Evolutionary conservation across 2,888 invertebrate species (phyloP).

Genomic region (Rhamphomyia laevipes): DNA sequence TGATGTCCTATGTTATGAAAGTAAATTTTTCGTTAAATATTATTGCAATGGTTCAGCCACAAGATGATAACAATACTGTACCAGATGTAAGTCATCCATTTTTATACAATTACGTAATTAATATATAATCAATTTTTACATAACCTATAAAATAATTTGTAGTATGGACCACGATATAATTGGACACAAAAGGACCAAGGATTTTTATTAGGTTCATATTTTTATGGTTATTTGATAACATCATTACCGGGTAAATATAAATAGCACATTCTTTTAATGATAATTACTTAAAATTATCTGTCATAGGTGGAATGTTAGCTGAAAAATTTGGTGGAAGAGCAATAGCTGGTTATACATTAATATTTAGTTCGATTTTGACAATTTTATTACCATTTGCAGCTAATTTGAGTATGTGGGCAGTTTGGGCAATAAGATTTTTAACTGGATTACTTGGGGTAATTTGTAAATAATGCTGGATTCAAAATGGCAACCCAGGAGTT

Average conservation of each 20-base stretch:
- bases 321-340: constrained; percentile 51
- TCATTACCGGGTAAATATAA: constrained; percentile 41
- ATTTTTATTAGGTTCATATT: constrained; percentile 52
- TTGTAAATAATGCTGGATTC: no score
- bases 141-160: constrained; percentile 12
- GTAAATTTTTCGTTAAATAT: constrained; percentile 65
- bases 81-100: constrained; percentile 26
- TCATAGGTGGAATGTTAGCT: constrained; percentile 50
- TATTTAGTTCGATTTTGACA: constrained; percentile 45
- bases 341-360: constrained; percentile 43
- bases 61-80: constrained; percentile 27
- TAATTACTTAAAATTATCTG: no score
- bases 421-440: constrained; percentile 46
- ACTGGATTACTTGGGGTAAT: constrained; percentile 53
- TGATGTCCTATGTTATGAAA: constrained; percentile 60
- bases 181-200: constrained; percentile 54
- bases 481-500: no score
- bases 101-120: no score
- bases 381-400: constrained; percentile 49
- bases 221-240: constrained; percentile 57
- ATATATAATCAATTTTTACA: no score
- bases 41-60: constrained; percentile 55
- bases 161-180: constrained; percentile 41
- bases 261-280: no score
- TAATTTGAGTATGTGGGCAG: constrained; percentile 41